These are phyloP conservation scores for Noctilio leporinus DNA, from an alignment of 2,113 vertebrate genomes.

Conservation along the genomic window DNA sequence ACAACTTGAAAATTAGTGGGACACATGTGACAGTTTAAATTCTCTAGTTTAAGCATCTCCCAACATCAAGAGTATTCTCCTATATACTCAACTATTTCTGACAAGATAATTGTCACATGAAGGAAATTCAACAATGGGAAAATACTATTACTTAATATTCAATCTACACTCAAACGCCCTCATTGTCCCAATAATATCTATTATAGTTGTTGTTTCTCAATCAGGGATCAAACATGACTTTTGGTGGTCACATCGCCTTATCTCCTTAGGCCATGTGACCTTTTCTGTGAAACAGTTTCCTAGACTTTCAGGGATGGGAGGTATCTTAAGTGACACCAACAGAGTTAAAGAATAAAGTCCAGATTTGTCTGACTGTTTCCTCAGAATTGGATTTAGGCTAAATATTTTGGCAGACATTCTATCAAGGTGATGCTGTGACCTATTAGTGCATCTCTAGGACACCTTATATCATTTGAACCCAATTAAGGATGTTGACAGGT, in stretches of 20 bases:
- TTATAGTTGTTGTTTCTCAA: not conserved
- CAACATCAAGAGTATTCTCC: not conserved
- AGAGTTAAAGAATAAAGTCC: not conserved
- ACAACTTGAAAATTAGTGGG: not conserved
- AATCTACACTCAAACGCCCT: not conserved
- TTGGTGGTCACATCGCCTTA: not conserved
- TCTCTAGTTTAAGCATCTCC: not conserved
- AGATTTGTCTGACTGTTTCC: not conserved
- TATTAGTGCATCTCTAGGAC: not conserved
- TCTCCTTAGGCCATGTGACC: not conserved
- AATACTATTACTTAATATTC: not conserved
- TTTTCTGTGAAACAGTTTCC: not conserved
- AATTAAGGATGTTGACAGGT: not conserved
- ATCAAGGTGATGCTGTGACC: not conserved
- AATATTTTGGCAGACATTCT: not conserved
- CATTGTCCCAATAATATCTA: not conserved
- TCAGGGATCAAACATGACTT: not conserved
- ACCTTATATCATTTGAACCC: not conserved
- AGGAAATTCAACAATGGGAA: not conserved
- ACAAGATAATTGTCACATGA: not conserved
- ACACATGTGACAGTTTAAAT: not conserved
- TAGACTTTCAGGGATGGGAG: not conserved
- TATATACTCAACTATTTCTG: not conserved
- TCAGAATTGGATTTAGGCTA: not conserved
- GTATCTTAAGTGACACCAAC: not conserved